Evolutionary conservation across 2,888 invertebrate species (phyloP).

Genomic region (Heliconius hortense): DNA sequence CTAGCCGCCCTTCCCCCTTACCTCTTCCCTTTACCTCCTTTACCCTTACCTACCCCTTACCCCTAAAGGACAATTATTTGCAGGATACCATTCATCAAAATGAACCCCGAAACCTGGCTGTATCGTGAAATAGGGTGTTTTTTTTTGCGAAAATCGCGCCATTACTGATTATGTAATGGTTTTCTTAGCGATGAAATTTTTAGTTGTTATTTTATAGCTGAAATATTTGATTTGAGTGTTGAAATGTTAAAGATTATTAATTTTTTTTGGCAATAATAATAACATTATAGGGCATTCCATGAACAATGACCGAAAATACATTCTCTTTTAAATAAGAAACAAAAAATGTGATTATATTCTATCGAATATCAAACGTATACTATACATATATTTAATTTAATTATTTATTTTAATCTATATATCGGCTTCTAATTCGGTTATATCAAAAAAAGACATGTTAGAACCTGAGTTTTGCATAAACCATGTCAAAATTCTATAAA

Average conservation of each 20-base stretch:
- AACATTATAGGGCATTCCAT: no score
- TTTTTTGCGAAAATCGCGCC: slow-evolving; percentile 36
- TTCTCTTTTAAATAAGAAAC: no score
- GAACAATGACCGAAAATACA: no score
- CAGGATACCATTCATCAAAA: slow-evolving; percentile 70
- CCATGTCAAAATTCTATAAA: no score
- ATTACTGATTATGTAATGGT: slow-evolving; percentile 37
- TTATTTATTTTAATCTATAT: no score
- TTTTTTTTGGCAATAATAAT: no score
- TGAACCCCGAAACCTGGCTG: slow-evolving; percentile 39
- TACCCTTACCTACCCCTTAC: slow-evolving; percentile 14
- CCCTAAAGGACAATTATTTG: slow-evolving; percentile 68
- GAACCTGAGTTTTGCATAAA: no score
- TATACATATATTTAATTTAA: no score
- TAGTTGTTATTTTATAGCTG: slow-evolving; percentile 7
- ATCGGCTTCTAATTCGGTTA: no score
- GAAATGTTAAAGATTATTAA: not conserved
- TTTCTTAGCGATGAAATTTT: slow-evolving; percentile 18
- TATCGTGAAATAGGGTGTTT: slow-evolving; percentile 40
- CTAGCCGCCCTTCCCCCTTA: not conserved
- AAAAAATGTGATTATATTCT: no score
- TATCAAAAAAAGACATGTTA: no score
- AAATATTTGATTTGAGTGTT: not conserved
- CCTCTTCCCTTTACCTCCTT: slow-evolving; percentile 14
- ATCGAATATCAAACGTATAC: no score